These are phyloP conservation scores for Noctilio leporinus DNA, from an alignment of 2,113 vertebrate genomes.

Conservation along the genomic window DNA sequence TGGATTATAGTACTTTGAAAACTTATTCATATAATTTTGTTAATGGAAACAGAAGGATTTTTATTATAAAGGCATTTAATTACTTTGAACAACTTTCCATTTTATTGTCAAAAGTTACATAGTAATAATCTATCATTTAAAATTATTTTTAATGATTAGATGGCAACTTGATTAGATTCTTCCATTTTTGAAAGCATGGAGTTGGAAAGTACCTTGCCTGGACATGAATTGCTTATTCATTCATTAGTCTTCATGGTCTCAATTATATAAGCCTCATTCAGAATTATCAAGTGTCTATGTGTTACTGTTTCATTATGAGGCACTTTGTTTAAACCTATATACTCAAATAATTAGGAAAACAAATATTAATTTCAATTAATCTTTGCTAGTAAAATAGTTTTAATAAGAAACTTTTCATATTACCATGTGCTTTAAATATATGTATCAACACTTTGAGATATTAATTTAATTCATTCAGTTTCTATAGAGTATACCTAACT, in stretches of 20 bases:
- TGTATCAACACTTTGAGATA: not conserved
- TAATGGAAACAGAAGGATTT: not conserved
- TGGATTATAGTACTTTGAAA: not conserved
- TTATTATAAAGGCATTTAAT: not conserved
- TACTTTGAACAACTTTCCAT: not conserved
- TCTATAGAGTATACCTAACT: not conserved
- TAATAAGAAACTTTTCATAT: not conserved
- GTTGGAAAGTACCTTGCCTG: not conserved
- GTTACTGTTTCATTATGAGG: not conserved
- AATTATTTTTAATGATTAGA: not conserved
- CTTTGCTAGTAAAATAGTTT: not conserved
- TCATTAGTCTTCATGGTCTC: not conserved
- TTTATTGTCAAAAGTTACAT: not conserved
- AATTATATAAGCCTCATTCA: not conserved
- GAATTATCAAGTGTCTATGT: not conserved
- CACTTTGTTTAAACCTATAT: not conserved
- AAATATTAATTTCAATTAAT: slow-evolving; percentile 8
- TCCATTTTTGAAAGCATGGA: not conserved
- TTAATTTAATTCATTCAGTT: slow-evolving; percentile 8
- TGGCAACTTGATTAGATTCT: not conserved
- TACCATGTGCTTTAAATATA: not conserved
- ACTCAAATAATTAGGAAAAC: not conserved
- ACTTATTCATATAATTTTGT: not conserved
- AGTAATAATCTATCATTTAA: not conserved
- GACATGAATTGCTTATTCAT: not conserved